Base-by-base conservation (phyloP, 2,797 vertebrate species). In the Coendou prehensilis region DNA sequence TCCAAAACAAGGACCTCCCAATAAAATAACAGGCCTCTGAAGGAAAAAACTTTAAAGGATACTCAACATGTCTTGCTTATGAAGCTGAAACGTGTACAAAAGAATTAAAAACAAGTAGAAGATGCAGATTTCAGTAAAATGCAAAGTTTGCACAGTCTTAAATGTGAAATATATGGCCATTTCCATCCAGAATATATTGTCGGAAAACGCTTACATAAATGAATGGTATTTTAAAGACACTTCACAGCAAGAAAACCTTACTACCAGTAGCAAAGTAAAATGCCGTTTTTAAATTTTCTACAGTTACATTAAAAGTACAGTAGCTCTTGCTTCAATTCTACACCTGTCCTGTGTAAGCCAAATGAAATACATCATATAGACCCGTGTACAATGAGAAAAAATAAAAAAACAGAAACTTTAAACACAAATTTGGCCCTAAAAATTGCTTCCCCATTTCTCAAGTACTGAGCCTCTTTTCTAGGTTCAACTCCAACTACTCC, bases 201-300 rank as follows among this genome's bases (percentile, higher is more conserved):
- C 71, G 52, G 64, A 83, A 76, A 85, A 92, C 64, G 18, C 78
- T 56, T n/a, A 1, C 20, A 83, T 67, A 90, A 88, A 67, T 17
- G 18, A 37, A 20, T 82, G 67, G 14, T 41, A 90, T 94, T 96
- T 94, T 92, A 91, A 95, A 92, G 94, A 73, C 57, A 95, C 85
- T 89, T 56, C 52, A 61, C 91, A 23, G n/a, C 81, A 95, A 90
- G 75, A 94, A 79, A 96, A 80, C 6, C 37, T 84, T 93, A 67
- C 56, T 78, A 84, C 87, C 52, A 41, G 26, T 52, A 88, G 23
- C 93, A 78, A 93, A 54, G 57, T 7, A 47, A 37, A 83, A 93
- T 9, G 6, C 3, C 13, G 71, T 85, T 83, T 86, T 85, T 85
- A 17, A 91, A 78, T 71, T 76, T 94, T 93, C 76, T 91, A 75